Base-by-base conservation (phyloP, 2,113 vertebrate species). In the Silurus meridionalis region DNA sequence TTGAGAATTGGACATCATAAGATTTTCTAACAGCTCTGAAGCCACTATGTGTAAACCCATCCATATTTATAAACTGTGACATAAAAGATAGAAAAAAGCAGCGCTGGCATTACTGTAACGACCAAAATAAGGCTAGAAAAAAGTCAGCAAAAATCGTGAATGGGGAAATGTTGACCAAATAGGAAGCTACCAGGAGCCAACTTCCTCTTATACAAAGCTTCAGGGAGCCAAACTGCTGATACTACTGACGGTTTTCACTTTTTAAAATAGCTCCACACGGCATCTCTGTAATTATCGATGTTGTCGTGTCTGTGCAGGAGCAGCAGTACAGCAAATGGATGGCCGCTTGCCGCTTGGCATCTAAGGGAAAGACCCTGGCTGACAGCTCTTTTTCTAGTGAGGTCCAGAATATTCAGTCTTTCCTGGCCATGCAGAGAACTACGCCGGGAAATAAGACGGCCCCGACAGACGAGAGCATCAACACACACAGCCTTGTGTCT, bases 241-340 rank as follows among this genome's bases (percentile, higher is more conserved):
- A 8, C 25, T 58, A 19, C 37, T 46, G 3, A 28, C 15, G 2
- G 11, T 53, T 55, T 69, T 13, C 46, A 58, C 61, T 23, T 71
- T 13, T n/a, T 13, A 37, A 67, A 75, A 75, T 13, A n/a, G 8
- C 48, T 23, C 48, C 19, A 74, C 21, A 4, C 15, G 37, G 10
- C 10, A 28, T 6, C 17, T 48, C 14, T 72, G 37, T 48, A 37
- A 77, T 78, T 55, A 77, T 13, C 5, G 4, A 55, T 0, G 23
- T n/a, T 21, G 25, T 78, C 8, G 14, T 66, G 5, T 81, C 80
- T 53, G 37, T 75, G 50, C 86, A 96, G 95, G 95, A 96, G 88
- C 92, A 94, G 84, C 95, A 96, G 86, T 96, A 96, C 1, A 95
- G 95, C 46, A 93, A 63, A 55, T 96, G 95, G 95, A 95, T 96